These are phyloP conservation scores for Borostomias antarcticus DNA, from an alignment of 2,797 vertebrate species.

Conservation along the genomic window DNA sequence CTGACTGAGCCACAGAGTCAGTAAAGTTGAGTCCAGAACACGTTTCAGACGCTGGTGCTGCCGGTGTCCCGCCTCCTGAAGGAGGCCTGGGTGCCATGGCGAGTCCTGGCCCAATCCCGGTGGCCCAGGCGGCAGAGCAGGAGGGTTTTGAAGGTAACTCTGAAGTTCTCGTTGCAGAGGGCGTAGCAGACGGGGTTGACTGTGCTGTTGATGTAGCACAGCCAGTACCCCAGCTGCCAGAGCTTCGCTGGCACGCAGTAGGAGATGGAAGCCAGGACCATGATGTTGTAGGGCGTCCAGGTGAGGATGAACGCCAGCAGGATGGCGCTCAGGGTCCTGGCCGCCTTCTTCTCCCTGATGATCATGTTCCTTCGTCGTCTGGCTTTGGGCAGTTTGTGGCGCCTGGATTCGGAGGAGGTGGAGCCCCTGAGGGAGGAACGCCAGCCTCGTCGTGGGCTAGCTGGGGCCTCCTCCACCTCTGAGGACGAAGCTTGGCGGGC, in stretches of 20 bases:
- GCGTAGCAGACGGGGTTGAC: slow-evolving; percentile 84
- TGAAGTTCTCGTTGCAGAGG: slow-evolving; percentile 80
- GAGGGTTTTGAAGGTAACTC: slow-evolving; percentile 78
- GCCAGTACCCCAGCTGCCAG: slow-evolving; percentile 84
- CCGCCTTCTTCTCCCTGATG: slow-evolving; percentile 81
- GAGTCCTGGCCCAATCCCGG: slow-evolving; percentile 65
- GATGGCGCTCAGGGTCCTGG: slow-evolving; percentile 79
- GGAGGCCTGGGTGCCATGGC: slow-evolving; percentile 51
- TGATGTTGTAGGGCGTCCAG: slow-evolving; percentile 84
- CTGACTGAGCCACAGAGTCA: too few species aligned
- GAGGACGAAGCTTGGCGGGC: slow-evolving; percentile 9
- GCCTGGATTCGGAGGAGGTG: slow-evolving; percentile 26
- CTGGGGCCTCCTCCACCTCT: slow-evolving; percentile 4
- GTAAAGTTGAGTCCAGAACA: too few species aligned
- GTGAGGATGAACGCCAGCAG: slow-evolving; percentile 82
- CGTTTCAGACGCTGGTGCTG: slow-evolving; percentile 25
- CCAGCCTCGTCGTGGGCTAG: slow-evolving; percentile 2
- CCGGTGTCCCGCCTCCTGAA: slow-evolving; percentile 49
- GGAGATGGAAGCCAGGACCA: slow-evolving; percentile 82
- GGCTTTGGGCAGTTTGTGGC: slow-evolving; percentile 54
- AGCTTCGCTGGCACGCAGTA: slow-evolving; percentile 75
- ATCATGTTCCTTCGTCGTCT: slow-evolving; percentile 71
- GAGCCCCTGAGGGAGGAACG: slow-evolving; percentile 18
- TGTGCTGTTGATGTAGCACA: slow-evolving; percentile 84
- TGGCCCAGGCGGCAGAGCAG: slow-evolving; percentile 72